These are phyloP conservation scores for Melanotaenia duboulayi DNA, from an alignment of 2,113 vertebrate species.

Conservation along the genomic window DNA sequence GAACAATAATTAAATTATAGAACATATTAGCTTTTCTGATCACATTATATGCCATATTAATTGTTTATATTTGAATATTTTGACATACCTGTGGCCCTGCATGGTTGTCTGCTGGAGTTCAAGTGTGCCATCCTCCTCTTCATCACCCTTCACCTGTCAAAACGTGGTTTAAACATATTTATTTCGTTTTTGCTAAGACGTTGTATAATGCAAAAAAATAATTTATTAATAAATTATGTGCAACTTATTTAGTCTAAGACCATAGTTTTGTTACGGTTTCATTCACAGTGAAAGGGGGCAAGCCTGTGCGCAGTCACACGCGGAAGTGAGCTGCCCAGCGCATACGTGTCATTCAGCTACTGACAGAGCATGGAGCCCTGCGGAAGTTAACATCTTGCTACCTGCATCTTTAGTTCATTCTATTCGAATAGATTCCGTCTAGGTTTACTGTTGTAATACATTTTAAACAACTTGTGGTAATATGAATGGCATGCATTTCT, in stretches of 20 bases:
- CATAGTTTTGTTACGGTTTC: background rate
- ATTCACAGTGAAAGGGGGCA: slow-evolving; percentile 21
- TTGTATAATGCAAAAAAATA: too few relatives aligned
- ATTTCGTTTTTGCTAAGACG: too few relatives aligned
- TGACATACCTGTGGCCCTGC: slow-evolving; percentile 88
- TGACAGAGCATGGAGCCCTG: slow-evolving; percentile 62
- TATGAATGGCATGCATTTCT: background rate
- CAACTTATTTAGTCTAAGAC: background rate
- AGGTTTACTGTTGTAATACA: fast-evolving
- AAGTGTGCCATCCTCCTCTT: slow-evolving; percentile 91
- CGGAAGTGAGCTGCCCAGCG: slow-evolving; percentile 76
- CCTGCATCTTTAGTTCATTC: background rate
- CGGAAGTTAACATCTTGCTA: slow-evolving; percentile 61
- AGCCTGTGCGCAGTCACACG: slow-evolving; percentile 52
- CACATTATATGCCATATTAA: too few relatives aligned
- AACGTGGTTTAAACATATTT: slow-evolving; percentile 4
- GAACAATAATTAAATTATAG: too few relatives aligned
- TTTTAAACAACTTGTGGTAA: too few relatives aligned
- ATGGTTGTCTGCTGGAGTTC: slow-evolving; percentile 89
- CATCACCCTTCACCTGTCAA: slow-evolving; percentile 90
- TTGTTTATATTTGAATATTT: too few relatives aligned
- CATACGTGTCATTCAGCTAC: slow-evolving; percentile 87
- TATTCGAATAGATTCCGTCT: fast-evolving
- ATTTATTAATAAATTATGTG: too few relatives aligned
- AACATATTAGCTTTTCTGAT: background rate